Percentiles rank a stretch among this genome's conserved stretches.
Conservation (phyloP, 2,888 invertebrate genomes). For the Gerris lacustris region DNA sequence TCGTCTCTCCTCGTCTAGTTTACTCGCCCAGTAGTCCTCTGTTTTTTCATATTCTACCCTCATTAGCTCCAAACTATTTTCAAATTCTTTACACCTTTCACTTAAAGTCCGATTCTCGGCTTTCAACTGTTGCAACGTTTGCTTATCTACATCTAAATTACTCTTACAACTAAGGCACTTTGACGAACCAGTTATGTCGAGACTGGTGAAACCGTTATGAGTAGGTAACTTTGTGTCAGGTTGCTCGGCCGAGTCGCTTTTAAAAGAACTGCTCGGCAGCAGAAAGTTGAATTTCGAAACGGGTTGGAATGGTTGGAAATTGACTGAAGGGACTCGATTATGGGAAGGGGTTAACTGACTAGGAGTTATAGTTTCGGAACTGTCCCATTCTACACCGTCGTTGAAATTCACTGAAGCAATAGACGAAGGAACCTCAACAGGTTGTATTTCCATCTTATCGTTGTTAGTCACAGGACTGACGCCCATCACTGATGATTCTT, state of each 20-base stretch:
- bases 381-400: slow-evolving; percentile 7
- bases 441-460: neutral
- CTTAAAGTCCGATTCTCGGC: slow-evolving; percentile 23
- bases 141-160: neutral
- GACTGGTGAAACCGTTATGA: neutral
- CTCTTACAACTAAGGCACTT: slow-evolving; percentile 2
- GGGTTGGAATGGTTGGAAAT: slow-evolving; percentile 6
- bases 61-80: slow-evolving; percentile 59
- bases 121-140: neutral
- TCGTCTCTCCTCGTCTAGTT: slow-evolving; percentile 64
- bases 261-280: neutral
- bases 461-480: neutral
- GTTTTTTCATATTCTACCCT: slow-evolving; percentile 67
- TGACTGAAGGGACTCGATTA: neutral
- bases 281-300: slow-evolving; percentile 9
- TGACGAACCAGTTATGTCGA: neutral
- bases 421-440: neutral
- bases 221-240: neutral
- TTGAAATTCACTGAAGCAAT: neutral
- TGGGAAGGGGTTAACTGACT: neutral
- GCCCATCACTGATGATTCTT: neutral
- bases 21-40: slow-evolving; percentile 75
- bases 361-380: neutral
- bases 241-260: neutral
- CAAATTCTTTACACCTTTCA: slow-evolving; percentile 48